Percentiles rank a stretch among this genome's conserved stretches.
Conservation (phyloP, 1,140 invertebrate genomes). For the Uloborus diversus region DNA sequence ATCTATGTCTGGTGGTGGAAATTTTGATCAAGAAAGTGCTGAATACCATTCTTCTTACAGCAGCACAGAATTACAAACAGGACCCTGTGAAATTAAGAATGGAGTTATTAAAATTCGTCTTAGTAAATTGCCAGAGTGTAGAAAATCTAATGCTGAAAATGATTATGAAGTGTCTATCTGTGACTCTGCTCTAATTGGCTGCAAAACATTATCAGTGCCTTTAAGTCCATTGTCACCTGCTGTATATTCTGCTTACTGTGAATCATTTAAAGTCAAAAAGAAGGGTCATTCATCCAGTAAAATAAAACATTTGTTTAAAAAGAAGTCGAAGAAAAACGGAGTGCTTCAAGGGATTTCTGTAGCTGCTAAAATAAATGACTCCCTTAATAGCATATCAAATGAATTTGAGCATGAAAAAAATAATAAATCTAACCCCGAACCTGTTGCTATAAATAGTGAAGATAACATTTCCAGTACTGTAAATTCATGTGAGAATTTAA, state of each 20-base stretch:
- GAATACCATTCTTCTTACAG: not conserved
- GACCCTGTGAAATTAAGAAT: conserved; percentile 39
- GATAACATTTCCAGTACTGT: no score
- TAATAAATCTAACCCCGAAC: no score
- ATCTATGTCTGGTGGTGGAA: no score
- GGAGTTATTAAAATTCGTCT: conserved; percentile 51
- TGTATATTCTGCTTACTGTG: conserved; percentile 27
- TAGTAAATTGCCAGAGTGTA: conserved; percentile 21
- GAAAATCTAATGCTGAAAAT: not conserved
- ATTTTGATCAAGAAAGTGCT: not conserved
- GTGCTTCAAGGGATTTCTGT: not conserved
- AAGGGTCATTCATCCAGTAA: conserved; percentile 24
- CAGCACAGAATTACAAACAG: not conserved
- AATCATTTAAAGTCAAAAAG: conserved; percentile 10
- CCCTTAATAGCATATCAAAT: not conserved
- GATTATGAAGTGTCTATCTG: conserved; percentile 14
- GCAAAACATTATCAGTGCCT: conserved; percentile 46
- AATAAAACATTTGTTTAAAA: not conserved
- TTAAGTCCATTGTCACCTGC: conserved; percentile 29
- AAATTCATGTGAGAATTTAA: no score
- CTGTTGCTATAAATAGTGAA: no score
- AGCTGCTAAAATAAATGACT: not conserved
- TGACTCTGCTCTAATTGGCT: conserved; percentile 16
- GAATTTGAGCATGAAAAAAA: not conserved
- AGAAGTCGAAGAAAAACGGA: conserved; percentile 11